Conservation (phyloP, 2,113 vertebrate genomes). For the Oryzias curvinotus region DNA sequence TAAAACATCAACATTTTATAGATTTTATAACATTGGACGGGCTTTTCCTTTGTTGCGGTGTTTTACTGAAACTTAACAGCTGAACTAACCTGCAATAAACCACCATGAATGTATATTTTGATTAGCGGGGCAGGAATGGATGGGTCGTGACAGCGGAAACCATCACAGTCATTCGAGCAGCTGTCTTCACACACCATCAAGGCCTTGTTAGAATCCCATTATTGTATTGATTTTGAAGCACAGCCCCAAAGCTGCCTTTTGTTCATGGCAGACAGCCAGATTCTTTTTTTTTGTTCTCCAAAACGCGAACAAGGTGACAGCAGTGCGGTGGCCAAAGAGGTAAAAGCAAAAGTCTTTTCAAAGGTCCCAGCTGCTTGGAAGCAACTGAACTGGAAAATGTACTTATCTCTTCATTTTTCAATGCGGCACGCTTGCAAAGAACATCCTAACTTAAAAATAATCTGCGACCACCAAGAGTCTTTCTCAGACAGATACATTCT, state of each 20-base stretch:
- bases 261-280: constrained; percentile 25
- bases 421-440: background rate
- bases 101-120: constrained; percentile 12
- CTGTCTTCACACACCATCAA: constrained; percentile 36
- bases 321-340: constrained; percentile 16
- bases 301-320: constrained; percentile 15
- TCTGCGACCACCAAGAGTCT: background rate
- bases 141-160: constrained; percentile 28
- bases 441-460: background rate
- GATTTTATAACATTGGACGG: too few species aligned
- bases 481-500: background rate
- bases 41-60: too few species aligned
- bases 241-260: constrained; percentile 20
- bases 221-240: constrained; percentile 45
- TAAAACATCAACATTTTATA: too few species aligned
- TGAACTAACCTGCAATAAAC: background rate
- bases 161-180: constrained; percentile 37
- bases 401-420: constrained; percentile 7
- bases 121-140: constrained; percentile 20
- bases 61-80: too few species aligned
- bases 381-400: constrained; percentile 10
- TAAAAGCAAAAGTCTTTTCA: constrained; percentile 31
- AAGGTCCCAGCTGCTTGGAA: constrained; percentile 10
- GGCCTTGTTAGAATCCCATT: constrained; percentile 48
- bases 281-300: background rate